A percentile compares a stretch with the other conserved stretches of the same genome.
phyloP scores from a whole-genome alignment of 2,113 vertebrate species.

The Fregetta grallaria region DNA sequence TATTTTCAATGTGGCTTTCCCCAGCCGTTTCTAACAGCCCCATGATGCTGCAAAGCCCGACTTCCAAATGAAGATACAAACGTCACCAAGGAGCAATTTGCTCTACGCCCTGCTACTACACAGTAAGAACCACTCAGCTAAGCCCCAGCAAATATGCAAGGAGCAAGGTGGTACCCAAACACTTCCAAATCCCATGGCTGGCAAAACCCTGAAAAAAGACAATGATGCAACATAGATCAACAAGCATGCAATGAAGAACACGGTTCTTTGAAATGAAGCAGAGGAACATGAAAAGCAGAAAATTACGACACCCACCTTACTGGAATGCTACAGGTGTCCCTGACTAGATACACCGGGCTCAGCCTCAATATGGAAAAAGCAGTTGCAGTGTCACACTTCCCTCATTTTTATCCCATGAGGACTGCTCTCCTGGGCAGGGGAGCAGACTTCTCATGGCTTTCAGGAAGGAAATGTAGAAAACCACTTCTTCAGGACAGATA shows the following conservation, averaged over 20 bases:
- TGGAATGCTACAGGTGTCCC: background rate
- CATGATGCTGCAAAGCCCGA: background rate
- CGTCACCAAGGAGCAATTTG: background rate
- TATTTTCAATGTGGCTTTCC: background rate
- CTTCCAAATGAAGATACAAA: background rate
- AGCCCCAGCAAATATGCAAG: background rate
- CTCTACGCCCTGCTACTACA: background rate
- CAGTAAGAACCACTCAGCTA: background rate
- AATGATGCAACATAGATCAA: fast-evolving
- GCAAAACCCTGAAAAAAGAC: background rate
- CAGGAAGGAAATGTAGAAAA: background rate
- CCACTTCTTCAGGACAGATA: background rate
- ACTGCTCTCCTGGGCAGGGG: background rate
- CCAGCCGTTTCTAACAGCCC: background rate
- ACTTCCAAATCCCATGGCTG: background rate
- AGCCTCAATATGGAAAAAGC: background rate
- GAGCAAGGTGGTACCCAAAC: background rate
- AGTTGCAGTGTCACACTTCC: background rate
- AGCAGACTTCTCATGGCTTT: background rate
- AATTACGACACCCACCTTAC: background rate
- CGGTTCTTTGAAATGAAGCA: fast-evolving
- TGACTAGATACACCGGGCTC: background rate
- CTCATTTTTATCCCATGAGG: background rate
- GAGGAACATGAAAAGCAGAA: background rate
- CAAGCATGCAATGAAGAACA: background rate